Evolutionary conservation across 2,888 invertebrate species (phyloP).

Genomic region (Timandra comae): DNA sequence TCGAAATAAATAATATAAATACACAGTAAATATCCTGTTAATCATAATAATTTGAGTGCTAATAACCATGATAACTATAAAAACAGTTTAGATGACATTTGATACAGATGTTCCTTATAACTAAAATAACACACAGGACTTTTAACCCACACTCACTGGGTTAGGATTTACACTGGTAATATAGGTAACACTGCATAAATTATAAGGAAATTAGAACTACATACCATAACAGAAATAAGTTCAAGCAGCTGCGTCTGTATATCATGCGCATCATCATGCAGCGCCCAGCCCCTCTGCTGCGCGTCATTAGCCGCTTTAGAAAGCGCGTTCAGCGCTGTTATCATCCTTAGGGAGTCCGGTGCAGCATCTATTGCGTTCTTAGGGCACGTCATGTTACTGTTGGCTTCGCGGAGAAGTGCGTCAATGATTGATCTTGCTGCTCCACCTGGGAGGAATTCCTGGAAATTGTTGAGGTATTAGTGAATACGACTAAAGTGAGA

Average conservation of each 20-base stretch:
- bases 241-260: slow-evolving; percentile 91
- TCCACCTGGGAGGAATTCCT: slow-evolving; percentile 69
- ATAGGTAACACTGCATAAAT: too few relatives aligned
- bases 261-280: slow-evolving; percentile 94
- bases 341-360: slow-evolving; percentile 88
- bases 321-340: slow-evolving; percentile 88
- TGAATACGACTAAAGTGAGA: too few relatives aligned
- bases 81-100: too few relatives aligned
- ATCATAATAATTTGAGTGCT: too few relatives aligned
- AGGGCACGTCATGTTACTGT: slow-evolving; percentile 66
- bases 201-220: too few relatives aligned
- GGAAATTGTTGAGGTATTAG: background rate
- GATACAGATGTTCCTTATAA: too few relatives aligned
- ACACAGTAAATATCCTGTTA: too few relatives aligned
- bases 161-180: too few relatives aligned
- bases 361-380: slow-evolving; percentile 86
- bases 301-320: slow-evolving; percentile 95
- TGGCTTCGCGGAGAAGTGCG: slow-evolving; percentile 63
- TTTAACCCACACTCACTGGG: too few relatives aligned
- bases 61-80: too few relatives aligned
- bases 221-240: slow-evolving; percentile 88
- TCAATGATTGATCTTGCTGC: slow-evolving; percentile 68
- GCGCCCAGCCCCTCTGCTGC: slow-evolving; percentile 96
- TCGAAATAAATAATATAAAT: too few relatives aligned
- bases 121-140: too few relatives aligned